phyloP scores from a whole-genome alignment of 2,888 invertebrate genomes.

The Rhopalosiphum nymphaeae region DNA sequence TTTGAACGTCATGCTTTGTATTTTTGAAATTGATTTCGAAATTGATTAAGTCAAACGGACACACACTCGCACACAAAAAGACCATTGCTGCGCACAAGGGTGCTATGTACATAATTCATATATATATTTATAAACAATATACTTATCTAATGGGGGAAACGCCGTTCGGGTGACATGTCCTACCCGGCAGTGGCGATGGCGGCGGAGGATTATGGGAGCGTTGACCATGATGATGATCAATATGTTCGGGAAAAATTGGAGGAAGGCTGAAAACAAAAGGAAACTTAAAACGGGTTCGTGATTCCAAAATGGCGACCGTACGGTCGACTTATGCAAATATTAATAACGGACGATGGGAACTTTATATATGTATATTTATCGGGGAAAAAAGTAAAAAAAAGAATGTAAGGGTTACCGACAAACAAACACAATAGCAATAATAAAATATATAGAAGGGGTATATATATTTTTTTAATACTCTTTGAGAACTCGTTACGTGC shows the following conservation, averaged over 20 bases:
- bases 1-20: slow-evolving; percentile 4
- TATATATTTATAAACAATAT: background rate
- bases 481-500: slow-evolving; percentile 64
- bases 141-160: background rate
- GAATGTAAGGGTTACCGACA: slow-evolving; percentile 64
- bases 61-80: background rate
- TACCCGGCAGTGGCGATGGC: background rate
- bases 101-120: background rate
- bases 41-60: slow-evolving; percentile 24
- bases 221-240: slow-evolving; percentile 57
- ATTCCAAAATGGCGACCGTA: slow-evolving; percentile 62
- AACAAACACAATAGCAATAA: slow-evolving; percentile 65
- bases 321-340: slow-evolving; percentile 65
- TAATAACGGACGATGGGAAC: slow-evolving; percentile 62
- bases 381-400: slow-evolving; percentile 38
- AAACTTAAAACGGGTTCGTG: slow-evolving; percentile 61
- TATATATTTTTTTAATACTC: slow-evolving; percentile 62
- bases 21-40: background rate
- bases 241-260: slow-evolving; percentile 52
- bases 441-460: slow-evolving; percentile 59
- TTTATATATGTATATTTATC: slow-evolving; percentile 35
- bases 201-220: slow-evolving; percentile 33
- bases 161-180: slow-evolving; percentile 25
- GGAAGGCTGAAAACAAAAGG: slow-evolving; percentile 62
- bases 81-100: background rate